Evolutionary conservation across 2,888 invertebrate species (phyloP).

Genomic region (Drosophila planitibia): DNA sequence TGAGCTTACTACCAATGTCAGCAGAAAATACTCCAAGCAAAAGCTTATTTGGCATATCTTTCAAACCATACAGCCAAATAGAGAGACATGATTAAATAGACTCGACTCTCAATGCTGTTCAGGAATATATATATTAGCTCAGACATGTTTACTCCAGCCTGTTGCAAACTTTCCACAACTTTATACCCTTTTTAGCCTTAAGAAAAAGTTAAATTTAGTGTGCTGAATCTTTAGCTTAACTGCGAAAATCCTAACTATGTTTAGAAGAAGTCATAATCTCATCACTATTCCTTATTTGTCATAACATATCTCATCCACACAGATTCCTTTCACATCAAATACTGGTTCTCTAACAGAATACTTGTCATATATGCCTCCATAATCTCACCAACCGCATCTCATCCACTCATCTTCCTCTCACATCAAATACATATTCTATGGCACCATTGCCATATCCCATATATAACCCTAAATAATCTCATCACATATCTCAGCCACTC

Average conservation of each 20-base stretch:
- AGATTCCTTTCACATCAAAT: background rate
- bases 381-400: fast-evolving
- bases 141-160: fast-evolving
- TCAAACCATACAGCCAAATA: background rate
- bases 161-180: background rate
- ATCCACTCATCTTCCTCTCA: background rate
- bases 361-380: background rate
- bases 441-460: background rate
- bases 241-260: background rate
- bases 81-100: background rate
- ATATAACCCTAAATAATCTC: background rate
- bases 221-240: background rate
- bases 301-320: background rate
- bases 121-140: background rate
- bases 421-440: background rate
- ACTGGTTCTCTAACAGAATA: background rate
- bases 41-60: background rate
- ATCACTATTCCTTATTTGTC: background rate
- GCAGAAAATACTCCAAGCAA: too few species aligned
- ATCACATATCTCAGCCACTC: background rate
- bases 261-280: background rate
- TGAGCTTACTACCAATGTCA: background rate
- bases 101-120: background rate
- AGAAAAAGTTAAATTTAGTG: background rate
- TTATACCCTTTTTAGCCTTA: background rate